phyloP scores from a whole-genome alignment of 2,888 invertebrate species.

The Ennomos fuscantarius region DNA sequence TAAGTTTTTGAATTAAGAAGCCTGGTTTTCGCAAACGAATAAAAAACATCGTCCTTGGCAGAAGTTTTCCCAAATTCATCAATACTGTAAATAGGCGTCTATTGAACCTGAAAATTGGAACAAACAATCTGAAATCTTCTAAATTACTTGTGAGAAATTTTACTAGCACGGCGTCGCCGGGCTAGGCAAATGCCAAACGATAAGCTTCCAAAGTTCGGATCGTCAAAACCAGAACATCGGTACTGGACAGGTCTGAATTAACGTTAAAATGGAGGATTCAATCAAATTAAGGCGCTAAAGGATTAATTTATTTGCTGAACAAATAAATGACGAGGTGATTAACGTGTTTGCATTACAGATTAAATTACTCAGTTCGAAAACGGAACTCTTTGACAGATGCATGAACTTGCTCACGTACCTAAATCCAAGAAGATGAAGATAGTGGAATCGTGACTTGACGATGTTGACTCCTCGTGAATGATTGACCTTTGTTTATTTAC shows the following conservation, averaged over 20 bases:
- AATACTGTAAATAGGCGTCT: conserved; percentile 1
- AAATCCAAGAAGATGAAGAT: conserved; percentile 4
- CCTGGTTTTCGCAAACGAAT: too few relatives aligned
- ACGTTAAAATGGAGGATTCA: conserved; percentile 12
- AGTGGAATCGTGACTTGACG: conserved; percentile 27
- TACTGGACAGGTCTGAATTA: conserved; percentile 10
- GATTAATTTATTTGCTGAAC: conserved; percentile 31
- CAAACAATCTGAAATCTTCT: conserved; percentile 7
- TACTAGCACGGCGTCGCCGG: conserved; percentile 2
- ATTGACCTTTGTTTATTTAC: conserved; percentile 27
- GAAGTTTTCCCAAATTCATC: conserved; percentile 5
- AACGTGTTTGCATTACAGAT: conserved; percentile 24
- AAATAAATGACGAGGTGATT: conserved; percentile 26
- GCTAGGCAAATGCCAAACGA: conserved; percentile 18
- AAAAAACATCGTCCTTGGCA: too few relatives aligned
- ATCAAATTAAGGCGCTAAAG: conserved; percentile 23
- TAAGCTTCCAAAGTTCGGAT: conserved; percentile 13
- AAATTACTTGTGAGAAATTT: conserved; percentile 8
- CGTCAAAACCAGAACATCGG: conserved; percentile 18
- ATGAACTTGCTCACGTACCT: not conserved
- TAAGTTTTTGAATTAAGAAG: too few relatives aligned
- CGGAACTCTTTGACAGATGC: conserved; percentile 9
- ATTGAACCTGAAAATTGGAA: conserved; percentile 5
- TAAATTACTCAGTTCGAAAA: conserved; percentile 13
- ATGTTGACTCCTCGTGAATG: conserved; percentile 16